Evolutionary conservation across 2,797 vertebrate genomes (phyloP), one percentile per base, ranked within the genome.

Genomic region (Anguilla megastoma): DNA sequence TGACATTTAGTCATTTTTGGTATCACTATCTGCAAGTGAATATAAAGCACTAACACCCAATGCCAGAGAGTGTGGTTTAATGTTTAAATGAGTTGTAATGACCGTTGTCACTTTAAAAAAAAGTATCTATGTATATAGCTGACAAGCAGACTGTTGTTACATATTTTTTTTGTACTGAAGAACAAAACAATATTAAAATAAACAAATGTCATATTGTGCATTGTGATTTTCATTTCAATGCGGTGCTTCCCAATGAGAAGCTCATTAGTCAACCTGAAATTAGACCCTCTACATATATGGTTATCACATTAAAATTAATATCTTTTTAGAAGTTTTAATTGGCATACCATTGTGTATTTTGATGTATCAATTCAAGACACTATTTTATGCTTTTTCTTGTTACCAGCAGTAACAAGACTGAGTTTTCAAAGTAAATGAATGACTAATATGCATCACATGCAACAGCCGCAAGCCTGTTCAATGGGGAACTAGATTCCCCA

Each of bases 121-220:
- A 88, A 87, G 71, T 88, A 90, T 8, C 58, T 83, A 54, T 86
- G 76, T 86, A n/a, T 88, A 89, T 88, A 91, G 58, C 54, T 69
- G 91, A 80, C 30, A 74, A 85, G 24, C 50, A 84, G 0, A 88
- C 83, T 74, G 48, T 71, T 86, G 85, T 63, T 84, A 90, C 41
- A 89, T 86, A 33, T 90, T 90, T 89, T 54, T 90, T 87, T 86
- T 74, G 74, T 93, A 90, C 86, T 86, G 89, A 79, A 80, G 33
- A 89, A 90, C 89, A 89, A 93, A 50, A 56, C 87, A 92, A 91
- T 86, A 86, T 91, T 86, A 82, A 88, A 94, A 92, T 95, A 94
- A 94, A 94, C 18, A 16, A 50, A 87, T 33, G 7, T 27, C 4
- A 8, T 87, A 41, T 58, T 21, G 5, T 36, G 48, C 1, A 33